Evolutionary conservation across 2,113 vertebrate genomes (phyloP), one percentile per base, ranked within the genome.

Genomic region (Cromileptes altivelis): DNA sequence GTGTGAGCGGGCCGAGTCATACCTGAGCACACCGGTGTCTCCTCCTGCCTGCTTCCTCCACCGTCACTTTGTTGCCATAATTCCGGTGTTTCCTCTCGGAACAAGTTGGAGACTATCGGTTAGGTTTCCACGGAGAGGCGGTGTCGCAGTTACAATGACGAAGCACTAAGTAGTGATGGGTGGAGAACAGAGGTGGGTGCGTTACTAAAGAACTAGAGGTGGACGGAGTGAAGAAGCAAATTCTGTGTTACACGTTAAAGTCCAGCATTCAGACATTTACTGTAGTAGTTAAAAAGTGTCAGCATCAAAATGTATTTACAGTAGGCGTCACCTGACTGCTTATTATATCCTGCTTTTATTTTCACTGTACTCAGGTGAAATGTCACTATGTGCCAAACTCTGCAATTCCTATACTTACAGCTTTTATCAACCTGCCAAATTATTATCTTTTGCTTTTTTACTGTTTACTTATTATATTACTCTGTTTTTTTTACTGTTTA

Each of bases 81-180:
- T 81, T 72, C 78, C 84, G 77, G 75, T 78, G 81, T 75, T 84
- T 86, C 82, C 72, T 69, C 37, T 19, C 74, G 45, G 23, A 25
- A 62, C 75, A 75, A 65, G 52, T 80, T 62, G 64, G 21, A 78
- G 70, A 56, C 50, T 74, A 15, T 78, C 80, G 77, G n/a, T 23
- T 74, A 42, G 85, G 89, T 84, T 85, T 88, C 83, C 85, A 49
- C 81, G 10, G 80, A 68, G 89, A 87, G 88, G 87, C 89, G 82
- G 72, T 91, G 92, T 91, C 93, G 93, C 90, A 89, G 92, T 50
- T 40, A n/a, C 86, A 82, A 79, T 94, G 94, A 94, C 92, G 90
- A 74, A 68, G 93, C 89, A 90, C 65, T 67, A 33, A 75, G 61
- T n/a, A 5, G 82, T 52, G 84, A 57, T 82, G 90, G 91, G 92